Evolutionary conservation across 1,140 invertebrate genomes (phyloP), one percentile per base, ranked within the genome.

Genomic region (Drosophila watanabei): DNA sequence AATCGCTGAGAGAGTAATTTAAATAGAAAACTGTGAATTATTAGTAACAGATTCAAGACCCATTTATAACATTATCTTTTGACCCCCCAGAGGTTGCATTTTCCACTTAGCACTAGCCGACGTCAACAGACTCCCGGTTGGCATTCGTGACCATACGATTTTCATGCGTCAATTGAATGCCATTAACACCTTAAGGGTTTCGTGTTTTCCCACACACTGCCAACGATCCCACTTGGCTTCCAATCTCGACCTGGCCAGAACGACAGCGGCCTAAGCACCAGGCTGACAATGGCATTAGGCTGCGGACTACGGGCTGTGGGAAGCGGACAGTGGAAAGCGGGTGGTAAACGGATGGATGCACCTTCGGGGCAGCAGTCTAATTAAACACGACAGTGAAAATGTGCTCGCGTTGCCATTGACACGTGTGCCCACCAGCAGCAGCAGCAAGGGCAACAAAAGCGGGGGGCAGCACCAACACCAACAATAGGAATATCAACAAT

Each of bases 331-430:
- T 28, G 59, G 33, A 43, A 62, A 37, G 61, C 39, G 39, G 78
- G 45, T 76, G 66, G 71, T 37, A 68, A 64, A 33, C 41, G 59
- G 56, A 69, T 60, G 72, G 63, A 71, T 84, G 84, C 85, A 89
- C 85, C 84, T 83, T 78, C 49, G 48, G 84, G 85, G 65, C 85
- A 60, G 68, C 68, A 88, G 69, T 89, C 85, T 88, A 88, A 88
- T 88, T 88, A 88, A 88, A 88, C 85, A 88, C 85, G 81, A 88
- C 85, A 89, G 69, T 81, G 85, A 89, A 88, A 88, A 81, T 89
- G 85, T 85, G 65, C 66, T 70, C 64, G 51, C 75, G 64, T 86
- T 85, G 85, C 82, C 85, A 88, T 84, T 88, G 85, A 89, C 85
- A 88, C 84, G 84, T 88, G 85, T 84, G 84, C 75, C 65, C 49